Evolutionary conservation across 2,113 vertebrate species (phyloP), one percentile per base, ranked within the genome.

Genomic region (Xenus cinereus): DNA sequence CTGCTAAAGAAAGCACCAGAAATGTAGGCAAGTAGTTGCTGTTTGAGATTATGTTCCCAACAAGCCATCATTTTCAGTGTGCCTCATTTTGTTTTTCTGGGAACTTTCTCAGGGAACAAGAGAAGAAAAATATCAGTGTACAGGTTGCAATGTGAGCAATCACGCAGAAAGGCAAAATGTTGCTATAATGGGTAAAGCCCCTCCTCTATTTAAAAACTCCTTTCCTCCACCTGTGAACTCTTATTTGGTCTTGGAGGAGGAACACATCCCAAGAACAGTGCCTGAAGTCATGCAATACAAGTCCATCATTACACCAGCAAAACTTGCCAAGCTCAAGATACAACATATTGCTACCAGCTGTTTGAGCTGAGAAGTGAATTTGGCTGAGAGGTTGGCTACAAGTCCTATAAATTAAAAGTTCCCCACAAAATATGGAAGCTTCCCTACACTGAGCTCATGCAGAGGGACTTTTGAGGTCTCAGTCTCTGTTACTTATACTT

Each of bases 151-250:
- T 39, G 22, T 43, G 12, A 84, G 27, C 20, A 64, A 53, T 57
- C 45, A 53, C 1, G 2, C 43, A 64, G 63, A 33, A 85, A 80
- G 37, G n/a, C 23, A 91, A 77, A 87, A 60, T 33, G 10, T 33
- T 22, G 53, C 16, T 83, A 39, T 60, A 51, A 56, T 6, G 1
- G 1, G 45, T 79, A 41, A 71, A 80, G 8, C 0, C 0, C 1
- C 11, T 41, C 10, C 26, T 78, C 23, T 66, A 22, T 74, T 74
- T 69, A 16, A 56, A 60, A 77, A 15, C 12, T 32, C 18, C 39
- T 83, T 75, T 86, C 10, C 16, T 88, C 57, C 53, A 26, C 19
- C 69, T 72, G 21, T 60, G 57, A 72, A 60, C 18, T 74, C 19
- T 68, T 93, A 4, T 10, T 83, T 78, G 41, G 54, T 62, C 21